phyloP scores from a whole-genome alignment of 1,140 invertebrate genomes.

The Marisa cornuarietis region DNA sequence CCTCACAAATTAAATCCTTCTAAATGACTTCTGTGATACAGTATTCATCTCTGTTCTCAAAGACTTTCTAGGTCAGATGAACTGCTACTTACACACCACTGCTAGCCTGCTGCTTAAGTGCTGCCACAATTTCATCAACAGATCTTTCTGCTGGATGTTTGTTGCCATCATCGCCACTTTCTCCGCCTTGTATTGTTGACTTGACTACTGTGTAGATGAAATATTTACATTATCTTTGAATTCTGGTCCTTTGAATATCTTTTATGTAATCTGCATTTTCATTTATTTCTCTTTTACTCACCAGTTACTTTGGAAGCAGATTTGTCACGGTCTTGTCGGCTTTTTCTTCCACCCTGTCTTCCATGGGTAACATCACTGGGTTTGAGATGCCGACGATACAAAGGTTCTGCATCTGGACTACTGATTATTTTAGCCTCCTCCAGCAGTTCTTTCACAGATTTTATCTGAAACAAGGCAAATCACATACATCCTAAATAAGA shows the following conservation, averaged over 20 bases:
- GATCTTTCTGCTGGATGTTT: slow-evolving; percentile 43
- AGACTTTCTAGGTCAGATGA: background rate
- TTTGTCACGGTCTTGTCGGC: slow-evolving; percentile 16
- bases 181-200: slow-evolving; percentile 19
- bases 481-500: too few relatives aligned
- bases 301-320: background rate
- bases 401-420: slow-evolving; percentile 31
- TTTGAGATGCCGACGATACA: slow-evolving; percentile 28
- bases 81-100: slow-evolving; percentile 38
- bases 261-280: too few relatives aligned
- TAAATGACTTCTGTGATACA: too few relatives aligned
- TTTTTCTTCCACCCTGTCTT: slow-evolving; percentile 27
- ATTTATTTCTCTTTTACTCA: background rate
- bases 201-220: background rate
- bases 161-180: slow-evolving; percentile 12
- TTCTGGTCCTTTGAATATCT: too few relatives aligned
- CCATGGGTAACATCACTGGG: slow-evolving; percentile 5
- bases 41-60: too few relatives aligned
- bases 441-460: slow-evolving; percentile 50
- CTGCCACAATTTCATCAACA: slow-evolving; percentile 60
- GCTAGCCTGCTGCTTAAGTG: slow-evolving; percentile 41
- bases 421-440: slow-evolving; percentile 53
- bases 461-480: slow-evolving; percentile 32
- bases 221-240: too few relatives aligned
- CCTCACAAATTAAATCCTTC: too few relatives aligned